Conservation (phyloP, 2,113 vertebrate species). For the Hirundichthys speculiger region DNA sequence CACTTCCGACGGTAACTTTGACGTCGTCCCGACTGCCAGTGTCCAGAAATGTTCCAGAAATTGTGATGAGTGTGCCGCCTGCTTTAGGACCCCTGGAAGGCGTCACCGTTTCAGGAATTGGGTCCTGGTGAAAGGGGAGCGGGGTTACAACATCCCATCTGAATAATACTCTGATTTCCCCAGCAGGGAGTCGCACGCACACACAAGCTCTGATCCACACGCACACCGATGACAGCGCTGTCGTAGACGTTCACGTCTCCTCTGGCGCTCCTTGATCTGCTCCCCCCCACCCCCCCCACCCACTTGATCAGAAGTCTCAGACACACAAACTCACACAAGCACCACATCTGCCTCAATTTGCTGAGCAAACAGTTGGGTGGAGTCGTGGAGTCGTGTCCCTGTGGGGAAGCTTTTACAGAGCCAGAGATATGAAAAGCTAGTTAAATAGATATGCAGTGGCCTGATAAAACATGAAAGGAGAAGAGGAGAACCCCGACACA, state of each 20-base stretch:
- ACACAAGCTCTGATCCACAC: neutral
- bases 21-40: constrained; percentile 89
- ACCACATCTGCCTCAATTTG: constrained; percentile 67
- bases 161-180: constrained; percentile 32
- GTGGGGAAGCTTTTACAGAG: constrained; percentile 61
- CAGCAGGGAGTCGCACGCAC: neutral
- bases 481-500: constrained; percentile 25
- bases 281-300: too few species aligned
- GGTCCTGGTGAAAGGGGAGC: constrained; percentile 76
- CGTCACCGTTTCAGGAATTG: constrained; percentile 76
- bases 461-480: constrained; percentile 59
- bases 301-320: constrained; percentile 17
- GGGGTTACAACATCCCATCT: constrained; percentile 4
- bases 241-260: constrained; percentile 23
- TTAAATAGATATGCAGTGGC: constrained; percentile 65
- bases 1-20: constrained; percentile 77
- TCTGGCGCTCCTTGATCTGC: constrained; percentile 17
- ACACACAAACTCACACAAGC: constrained; percentile 38
- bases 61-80: constrained; percentile 89
- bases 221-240: constrained; percentile 19
- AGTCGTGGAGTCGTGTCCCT: too few species aligned
- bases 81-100: constrained; percentile 87
- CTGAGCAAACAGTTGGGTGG: constrained; percentile 71
- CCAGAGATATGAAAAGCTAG: constrained; percentile 66
- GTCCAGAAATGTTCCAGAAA: constrained; percentile 83